A percentile compares a stretch with the other conserved stretches of the same genome.
phyloP scores from a whole-genome alignment of 2,113 vertebrate species.

The Megalops atlanticus region DNA sequence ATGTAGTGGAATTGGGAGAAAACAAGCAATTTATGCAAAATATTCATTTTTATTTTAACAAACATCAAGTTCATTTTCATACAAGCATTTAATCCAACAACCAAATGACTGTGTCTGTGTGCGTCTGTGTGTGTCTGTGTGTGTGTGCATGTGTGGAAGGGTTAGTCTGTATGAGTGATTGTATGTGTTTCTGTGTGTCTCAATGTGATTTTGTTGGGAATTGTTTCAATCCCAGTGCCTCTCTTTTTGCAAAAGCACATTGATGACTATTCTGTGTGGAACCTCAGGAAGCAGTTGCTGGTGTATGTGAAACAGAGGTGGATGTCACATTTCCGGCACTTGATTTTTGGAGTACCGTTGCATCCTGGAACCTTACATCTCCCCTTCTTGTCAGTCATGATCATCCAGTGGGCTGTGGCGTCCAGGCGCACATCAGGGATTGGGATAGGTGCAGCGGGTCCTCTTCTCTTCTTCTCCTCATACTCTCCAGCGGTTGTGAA shows the following conservation, averaged over 20 bases:
- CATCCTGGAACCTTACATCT: conserved; percentile 6
- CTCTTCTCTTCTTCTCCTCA: conserved; percentile 13
- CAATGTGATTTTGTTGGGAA: no score
- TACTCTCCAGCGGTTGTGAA: conserved; percentile 11
- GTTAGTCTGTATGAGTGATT: no score
- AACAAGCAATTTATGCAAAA: conserved; percentile 15
- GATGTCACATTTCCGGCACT: conserved; percentile 28
- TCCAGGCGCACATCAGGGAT: neutral
- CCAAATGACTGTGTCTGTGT: no score
- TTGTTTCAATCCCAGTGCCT: no score
- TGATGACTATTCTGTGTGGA: conserved; percentile 18
- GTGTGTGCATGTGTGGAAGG: no score
- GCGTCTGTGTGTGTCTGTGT: no score
- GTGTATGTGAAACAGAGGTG: conserved; percentile 19
- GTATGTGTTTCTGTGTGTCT: no score
- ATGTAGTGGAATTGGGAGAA: conserved; percentile 5
- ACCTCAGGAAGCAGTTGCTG: conserved; percentile 11
- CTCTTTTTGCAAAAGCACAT: conserved; percentile 3
- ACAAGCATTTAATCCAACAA: no score
- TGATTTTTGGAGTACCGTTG: conserved; percentile 10
- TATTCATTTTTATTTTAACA: conserved; percentile 12
- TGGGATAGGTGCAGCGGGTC: neutral
- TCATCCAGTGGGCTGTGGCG: neutral
- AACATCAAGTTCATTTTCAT: no score
- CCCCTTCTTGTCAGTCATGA: conserved; percentile 7